Base-by-base conservation (phyloP, 2,888 invertebrate genomes). In the Eucera pruinosa region DNA sequence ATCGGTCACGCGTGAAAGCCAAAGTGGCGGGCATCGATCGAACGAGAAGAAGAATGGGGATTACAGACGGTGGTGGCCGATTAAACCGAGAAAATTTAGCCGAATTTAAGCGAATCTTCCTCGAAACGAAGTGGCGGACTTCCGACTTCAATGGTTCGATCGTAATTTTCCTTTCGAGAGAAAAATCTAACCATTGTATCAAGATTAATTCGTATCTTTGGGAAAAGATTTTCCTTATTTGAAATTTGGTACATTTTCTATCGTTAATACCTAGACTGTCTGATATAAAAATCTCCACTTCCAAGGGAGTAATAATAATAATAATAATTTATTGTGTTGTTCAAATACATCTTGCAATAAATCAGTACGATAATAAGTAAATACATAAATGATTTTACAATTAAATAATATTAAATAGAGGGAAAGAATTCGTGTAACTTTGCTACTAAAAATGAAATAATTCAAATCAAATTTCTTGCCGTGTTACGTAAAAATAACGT, bases 11-110 rank as follows among this genome's bases (percentile, higher is more conserved):
- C 41, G 41, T 41, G 41, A 41, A 41, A 15, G n/a, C 41, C n/a
- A 41, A n/a, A 2, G 41, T n/a, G 41, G 41, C 41, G 41, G 2
- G 45, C 4, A 15, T 54, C 36, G 45, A 33, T 25, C 20, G 9
- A 25, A 36, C 23, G 25, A 58, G 25, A 39, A 58, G 25, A 39
- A 23, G 23, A 62, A 20, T 39, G 11, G 13, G 11, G 9, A 64
- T 64, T 13, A 48, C 33, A n/a, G 30, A 55, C 54, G 52, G 25
- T 65, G 65, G 64, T 64, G 64, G 69, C 27, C 47, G 47, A 13
- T 23, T 47, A 13, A 3, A 11, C 23, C 4, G 47, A 7, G 13
- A 1, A 23, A 47, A 23, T 23, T 7, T 13, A 13, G 13, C 20
- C 39, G 33, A 23, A 47, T 47, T 23, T 7, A 11, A 13, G 13